phyloP scores from a whole-genome alignment of 2,888 invertebrate genomes.

The Capitulum mitella region DNA sequence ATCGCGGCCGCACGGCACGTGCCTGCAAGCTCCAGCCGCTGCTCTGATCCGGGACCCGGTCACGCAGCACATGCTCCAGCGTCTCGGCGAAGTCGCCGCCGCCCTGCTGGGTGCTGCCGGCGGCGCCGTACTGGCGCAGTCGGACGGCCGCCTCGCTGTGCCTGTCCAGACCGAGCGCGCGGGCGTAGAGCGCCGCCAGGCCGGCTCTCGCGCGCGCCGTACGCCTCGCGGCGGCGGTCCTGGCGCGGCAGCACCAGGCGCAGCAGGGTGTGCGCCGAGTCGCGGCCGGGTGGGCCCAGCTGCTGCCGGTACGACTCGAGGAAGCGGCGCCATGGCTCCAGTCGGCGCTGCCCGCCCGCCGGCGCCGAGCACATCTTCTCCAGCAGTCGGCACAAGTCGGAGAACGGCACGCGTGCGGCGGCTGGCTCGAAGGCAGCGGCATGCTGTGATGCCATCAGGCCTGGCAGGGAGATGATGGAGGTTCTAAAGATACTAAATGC shows the following conservation, averaged over 20 bases:
- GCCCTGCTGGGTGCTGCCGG: conserved; percentile 36
- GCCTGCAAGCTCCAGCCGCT: conserved; percentile 4
- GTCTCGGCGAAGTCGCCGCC: conserved; percentile 73
- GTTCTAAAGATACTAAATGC: no score
- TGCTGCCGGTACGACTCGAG: neutral
- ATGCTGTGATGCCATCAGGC: no score
- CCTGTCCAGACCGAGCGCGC: conserved; percentile 63
- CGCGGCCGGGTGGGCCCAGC: neutral
- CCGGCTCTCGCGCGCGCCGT: conserved; percentile 71
- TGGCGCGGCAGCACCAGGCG: conserved; percentile 68
- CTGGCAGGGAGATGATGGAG: no score
- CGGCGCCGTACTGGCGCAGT: neutral
- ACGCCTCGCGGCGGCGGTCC: conserved; percentile 70
- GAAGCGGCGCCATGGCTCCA: neutral
- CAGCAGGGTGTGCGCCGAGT: conserved; percentile 56
- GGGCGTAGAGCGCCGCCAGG: conserved; percentile 64
- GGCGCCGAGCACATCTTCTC: neutral
- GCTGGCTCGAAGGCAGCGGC: no score
- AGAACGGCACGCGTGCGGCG: neutral
- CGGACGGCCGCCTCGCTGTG: conserved; percentile 52
- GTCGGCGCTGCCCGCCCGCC: neutral
- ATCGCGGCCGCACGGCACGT: neutral
- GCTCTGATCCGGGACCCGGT: conserved; percentile 46
- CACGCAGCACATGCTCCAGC: conserved; percentile 60
- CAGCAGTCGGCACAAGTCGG: neutral